Conservation (phyloP, 2,113 vertebrate species). For the Cryptoleucopteryx plumbea region DNA sequence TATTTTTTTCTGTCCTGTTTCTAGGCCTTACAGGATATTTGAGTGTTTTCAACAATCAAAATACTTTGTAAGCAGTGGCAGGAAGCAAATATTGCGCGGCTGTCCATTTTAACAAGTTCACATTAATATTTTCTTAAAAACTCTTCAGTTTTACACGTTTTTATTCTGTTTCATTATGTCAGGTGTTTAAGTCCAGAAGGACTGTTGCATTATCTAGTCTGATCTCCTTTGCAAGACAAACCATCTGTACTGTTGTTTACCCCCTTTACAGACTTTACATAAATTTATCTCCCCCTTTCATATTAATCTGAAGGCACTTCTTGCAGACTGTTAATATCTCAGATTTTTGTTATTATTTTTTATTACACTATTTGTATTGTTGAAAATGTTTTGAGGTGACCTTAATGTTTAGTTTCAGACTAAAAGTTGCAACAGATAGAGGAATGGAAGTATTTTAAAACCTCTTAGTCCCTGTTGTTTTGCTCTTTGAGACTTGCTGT, state of each 20-base stretch:
- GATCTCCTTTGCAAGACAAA: background rate
- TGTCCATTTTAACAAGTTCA: background rate
- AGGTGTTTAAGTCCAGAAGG: background rate
- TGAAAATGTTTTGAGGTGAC: background rate
- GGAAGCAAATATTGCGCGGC: background rate
- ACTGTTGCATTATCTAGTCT: background rate
- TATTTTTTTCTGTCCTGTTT: background rate
- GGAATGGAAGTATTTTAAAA: background rate
- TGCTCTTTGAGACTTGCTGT: background rate
- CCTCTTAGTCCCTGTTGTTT: background rate
- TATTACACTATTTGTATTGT: background rate
- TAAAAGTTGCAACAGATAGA: background rate
- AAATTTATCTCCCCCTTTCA: background rate
- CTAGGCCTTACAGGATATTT: background rate
- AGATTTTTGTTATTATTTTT: background rate
- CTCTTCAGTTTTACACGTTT: background rate
- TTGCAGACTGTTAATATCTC: background rate
- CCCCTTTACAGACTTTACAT: background rate
- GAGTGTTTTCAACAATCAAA: background rate
- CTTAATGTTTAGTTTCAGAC: background rate
- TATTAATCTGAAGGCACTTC: background rate
- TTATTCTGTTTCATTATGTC: background rate
- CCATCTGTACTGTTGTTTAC: background rate
- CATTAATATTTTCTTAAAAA: background rate
- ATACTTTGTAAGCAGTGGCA: background rate